Evolutionary conservation across 2,888 invertebrate species (phyloP).

Genomic region (Plutella xylostella): DNA sequence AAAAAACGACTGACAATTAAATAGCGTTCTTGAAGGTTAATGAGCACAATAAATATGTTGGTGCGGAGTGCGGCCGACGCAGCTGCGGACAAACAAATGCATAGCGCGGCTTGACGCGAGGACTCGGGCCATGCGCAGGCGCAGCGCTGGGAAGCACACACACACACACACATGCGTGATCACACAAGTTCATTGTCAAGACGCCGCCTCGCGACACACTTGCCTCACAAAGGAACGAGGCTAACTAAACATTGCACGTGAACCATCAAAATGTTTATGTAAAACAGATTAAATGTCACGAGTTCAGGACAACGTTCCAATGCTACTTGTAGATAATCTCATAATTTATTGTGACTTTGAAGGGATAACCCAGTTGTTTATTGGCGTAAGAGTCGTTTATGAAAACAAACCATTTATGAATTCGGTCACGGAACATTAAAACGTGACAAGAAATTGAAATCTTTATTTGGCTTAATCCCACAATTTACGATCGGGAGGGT

Average conservation of each 20-base stretch:
- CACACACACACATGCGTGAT: too few relatives aligned
- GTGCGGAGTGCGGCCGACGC: conserved; percentile 49
- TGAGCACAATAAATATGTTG: conserved; percentile 70
- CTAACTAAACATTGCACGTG: conserved; percentile 31
- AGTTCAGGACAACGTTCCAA: background rate
- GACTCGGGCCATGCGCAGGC: conserved; percentile 21
- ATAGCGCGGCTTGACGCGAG: conserved; percentile 37
- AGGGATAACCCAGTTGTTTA: conserved; percentile 40
- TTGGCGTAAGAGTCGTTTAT: conserved; percentile 33
- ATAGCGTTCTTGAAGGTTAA: conserved; percentile 71
- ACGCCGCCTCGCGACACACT: conserved; percentile 40
- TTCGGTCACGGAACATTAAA: conserved; percentile 34
- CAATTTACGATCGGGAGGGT: conserved; percentile 38
- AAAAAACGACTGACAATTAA: conserved; percentile 71
- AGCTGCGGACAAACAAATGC: conserved; percentile 67
- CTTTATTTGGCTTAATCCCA: conserved; percentile 32
- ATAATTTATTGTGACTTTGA: conserved; percentile 33
- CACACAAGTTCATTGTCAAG: conserved; percentile 53
- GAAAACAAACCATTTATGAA: conserved; percentile 30
- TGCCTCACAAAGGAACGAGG: conserved; percentile 32
- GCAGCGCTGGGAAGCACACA: conserved; percentile 24
- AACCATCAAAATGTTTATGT: conserved; percentile 4
- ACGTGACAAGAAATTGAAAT: conserved; percentile 31
- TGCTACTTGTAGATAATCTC: conserved; percentile 13
- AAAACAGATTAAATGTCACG: conserved; percentile 21